phyloP scores from a whole-genome alignment of 2,888 invertebrate genomes.

The Nomada goodeniana region DNA sequence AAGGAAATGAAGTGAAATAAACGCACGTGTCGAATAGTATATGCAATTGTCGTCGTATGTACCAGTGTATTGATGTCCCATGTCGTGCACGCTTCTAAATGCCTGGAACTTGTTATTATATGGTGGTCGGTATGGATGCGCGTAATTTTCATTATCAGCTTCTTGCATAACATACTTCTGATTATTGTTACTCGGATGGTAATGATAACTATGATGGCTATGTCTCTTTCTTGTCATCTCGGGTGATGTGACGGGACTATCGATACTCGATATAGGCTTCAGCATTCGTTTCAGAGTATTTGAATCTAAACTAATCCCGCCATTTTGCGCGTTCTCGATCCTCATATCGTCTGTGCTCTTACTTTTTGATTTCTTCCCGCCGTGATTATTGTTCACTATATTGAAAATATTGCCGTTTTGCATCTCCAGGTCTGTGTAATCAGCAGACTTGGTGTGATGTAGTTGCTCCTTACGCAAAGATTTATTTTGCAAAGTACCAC shows the following conservation, averaged over 20 bases:
- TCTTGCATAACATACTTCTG: constrained; percentile 85
- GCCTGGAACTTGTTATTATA: constrained; percentile 82
- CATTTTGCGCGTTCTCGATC: constrained; percentile 82
- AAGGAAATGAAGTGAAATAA: background rate
- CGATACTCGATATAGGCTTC: constrained; percentile 96
- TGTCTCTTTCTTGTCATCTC: constrained; percentile 94
- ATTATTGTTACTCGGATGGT: constrained; percentile 82
- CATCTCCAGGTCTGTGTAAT: constrained; percentile 86
- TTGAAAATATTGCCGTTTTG: constrained; percentile 82
- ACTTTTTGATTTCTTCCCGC: constrained; percentile 90
- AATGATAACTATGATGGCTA: constrained; percentile 86
- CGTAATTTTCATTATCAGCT: constrained; percentile 83
- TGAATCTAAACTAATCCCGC: constrained; percentile 88
- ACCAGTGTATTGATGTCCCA: constrained; percentile 86
- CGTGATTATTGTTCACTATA: constrained; percentile 83
- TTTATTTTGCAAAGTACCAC: constrained; percentile 88
- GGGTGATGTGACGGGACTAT: constrained; percentile 95
- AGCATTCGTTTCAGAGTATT: constrained; percentile 96
- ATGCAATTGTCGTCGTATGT: constrained; percentile 48
- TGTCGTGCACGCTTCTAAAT: constrained; percentile 89
- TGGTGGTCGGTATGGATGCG: constrained; percentile 78
- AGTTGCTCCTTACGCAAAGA: constrained; percentile 80
- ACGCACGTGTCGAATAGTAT: background rate
- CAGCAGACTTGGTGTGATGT: constrained; percentile 85
- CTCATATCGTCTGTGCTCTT: constrained; percentile 96